Percentiles rank a stretch among this genome's conserved stretches.
Evolutionary conservation across 2,888 invertebrate species (phyloP).

Genomic region (Noctua janthina): DNA sequence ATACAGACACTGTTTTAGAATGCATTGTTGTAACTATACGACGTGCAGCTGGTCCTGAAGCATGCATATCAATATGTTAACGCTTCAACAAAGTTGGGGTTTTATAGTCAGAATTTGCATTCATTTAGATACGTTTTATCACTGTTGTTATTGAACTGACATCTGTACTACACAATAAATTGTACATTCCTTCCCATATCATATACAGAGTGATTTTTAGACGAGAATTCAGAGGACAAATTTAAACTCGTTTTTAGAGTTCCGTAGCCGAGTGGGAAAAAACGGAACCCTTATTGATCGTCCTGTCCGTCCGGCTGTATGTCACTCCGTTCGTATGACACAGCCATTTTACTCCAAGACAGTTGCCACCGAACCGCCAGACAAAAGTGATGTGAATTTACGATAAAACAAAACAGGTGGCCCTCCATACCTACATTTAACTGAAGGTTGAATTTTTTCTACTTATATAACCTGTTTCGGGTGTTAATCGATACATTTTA

Average conservation of each 20-base stretch:
- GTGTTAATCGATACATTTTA: too few species aligned
- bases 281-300: not conserved
- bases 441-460: too few species aligned
- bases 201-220: not conserved
- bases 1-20: not conserved
- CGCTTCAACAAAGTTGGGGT: not conserved
- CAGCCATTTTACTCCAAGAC: not conserved
- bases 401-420: not conserved
- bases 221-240: not conserved
- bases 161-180: not conserved
- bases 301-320: not conserved
- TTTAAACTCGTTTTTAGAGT: not conserved
- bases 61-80: not conserved
- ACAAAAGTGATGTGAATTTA: not conserved
- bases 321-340: not conserved
- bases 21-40: constrained; percentile 5
- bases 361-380: not conserved
- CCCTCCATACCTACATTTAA: too few species aligned
- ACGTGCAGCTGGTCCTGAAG: not conserved
- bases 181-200: not conserved
- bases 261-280: not conserved
- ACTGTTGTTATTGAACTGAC: not conserved
- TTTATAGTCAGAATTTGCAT: constrained; percentile 8
- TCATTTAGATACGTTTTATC: constrained; percentile 6
- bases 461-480: too few species aligned